Percentiles rank a stretch among this genome's conserved stretches.
Conservation (phyloP, 2,888 invertebrate species). For the Osmoderma eremita region DNA sequence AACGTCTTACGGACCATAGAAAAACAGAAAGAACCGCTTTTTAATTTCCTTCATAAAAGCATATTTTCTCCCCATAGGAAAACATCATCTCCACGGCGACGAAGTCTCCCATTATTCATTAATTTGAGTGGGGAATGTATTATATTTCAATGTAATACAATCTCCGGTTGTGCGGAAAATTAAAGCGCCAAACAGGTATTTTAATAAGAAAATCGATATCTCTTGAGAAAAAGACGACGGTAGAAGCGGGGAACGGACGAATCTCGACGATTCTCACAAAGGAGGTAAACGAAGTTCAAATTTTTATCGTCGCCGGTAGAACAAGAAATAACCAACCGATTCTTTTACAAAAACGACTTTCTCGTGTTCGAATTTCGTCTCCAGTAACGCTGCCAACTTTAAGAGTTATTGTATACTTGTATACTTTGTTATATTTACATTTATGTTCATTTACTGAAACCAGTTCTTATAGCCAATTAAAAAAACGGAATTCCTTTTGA, state of each 20-base stretch:
- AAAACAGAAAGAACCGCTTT: conserved; percentile 12
- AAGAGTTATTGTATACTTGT: no score
- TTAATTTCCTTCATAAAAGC: conserved; percentile 24
- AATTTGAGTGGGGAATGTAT: conserved; percentile 29
- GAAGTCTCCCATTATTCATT: conserved; percentile 21
- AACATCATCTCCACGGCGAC: neutral
- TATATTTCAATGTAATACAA: conserved; percentile 30
- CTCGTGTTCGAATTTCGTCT: no score
- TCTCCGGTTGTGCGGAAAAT: conserved; percentile 23
- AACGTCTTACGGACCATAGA: neutral
- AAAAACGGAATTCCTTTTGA: no score
- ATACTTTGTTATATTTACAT: no score
- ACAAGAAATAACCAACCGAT: no score
- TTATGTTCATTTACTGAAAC: no score
- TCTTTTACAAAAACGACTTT: no score
- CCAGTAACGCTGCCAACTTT: no score
- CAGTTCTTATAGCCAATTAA: no score
- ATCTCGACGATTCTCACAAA: neutral
- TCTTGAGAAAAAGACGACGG: neutral
- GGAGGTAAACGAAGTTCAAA: no score
- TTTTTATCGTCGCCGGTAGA: no score
- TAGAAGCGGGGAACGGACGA: neutral
- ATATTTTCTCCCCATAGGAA: conserved; percentile 2
- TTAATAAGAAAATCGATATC: conserved; percentile 29
- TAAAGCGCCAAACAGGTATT: conserved; percentile 16